phyloP scores from a whole-genome alignment of 2,113 vertebrate species.

The Gallinago media region DNA sequence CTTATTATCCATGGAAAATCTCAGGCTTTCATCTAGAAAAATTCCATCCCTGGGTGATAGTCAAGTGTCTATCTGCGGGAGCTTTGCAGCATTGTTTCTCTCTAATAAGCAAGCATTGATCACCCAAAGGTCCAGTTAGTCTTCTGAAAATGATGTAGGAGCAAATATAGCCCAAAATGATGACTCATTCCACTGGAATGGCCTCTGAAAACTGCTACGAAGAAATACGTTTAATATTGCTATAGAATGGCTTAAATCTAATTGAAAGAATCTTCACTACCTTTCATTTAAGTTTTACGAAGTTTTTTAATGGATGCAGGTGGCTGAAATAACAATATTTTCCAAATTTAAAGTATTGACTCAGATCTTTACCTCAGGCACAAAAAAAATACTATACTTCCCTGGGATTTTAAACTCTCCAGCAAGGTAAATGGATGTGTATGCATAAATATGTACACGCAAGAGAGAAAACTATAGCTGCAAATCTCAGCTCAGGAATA shows the following conservation, averaged over 20 bases:
- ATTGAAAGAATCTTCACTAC: background rate
- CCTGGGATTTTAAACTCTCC: background rate
- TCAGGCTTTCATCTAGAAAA: background rate
- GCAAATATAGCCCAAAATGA: background rate
- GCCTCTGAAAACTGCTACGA: background rate
- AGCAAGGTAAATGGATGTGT: background rate
- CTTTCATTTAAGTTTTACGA: background rate
- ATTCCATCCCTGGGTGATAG: background rate
- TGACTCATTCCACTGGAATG: constrained; percentile 14
- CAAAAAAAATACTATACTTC: background rate
- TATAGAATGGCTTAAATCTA: background rate
- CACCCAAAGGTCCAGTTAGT: constrained; percentile 18
- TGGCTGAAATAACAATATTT: background rate
- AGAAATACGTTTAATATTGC: background rate
- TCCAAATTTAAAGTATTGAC: background rate
- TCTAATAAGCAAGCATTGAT: constrained; percentile 33
- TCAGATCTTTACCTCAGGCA: background rate
- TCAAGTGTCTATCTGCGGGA: background rate
- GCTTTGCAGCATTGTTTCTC: background rate
- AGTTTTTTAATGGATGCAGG: background rate
- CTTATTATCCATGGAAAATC: background rate
- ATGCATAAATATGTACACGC: background rate
- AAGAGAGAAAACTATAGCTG: background rate
- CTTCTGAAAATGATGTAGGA: constrained; percentile 26
- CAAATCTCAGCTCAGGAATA: background rate